Evolutionary conservation across 2,797 vertebrate species (phyloP), one percentile per base, ranked within the genome.

Genomic region (Pitangus sulphuratus): DNA sequence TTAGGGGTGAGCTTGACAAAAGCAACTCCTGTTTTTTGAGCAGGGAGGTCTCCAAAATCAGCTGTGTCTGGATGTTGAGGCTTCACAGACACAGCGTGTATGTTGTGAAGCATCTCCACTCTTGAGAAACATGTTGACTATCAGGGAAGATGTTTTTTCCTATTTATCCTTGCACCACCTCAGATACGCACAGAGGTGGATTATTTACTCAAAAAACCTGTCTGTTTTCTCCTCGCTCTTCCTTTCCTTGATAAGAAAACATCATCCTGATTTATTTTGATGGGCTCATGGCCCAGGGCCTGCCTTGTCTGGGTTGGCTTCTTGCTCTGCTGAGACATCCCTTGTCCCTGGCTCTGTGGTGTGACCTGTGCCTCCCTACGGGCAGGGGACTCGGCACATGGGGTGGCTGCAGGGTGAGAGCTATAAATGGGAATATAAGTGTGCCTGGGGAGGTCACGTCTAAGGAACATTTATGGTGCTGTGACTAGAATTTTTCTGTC

Each of bases 331-430:
- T 1, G 12, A 83, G 72, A 3, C 1, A 4, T 61, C 62, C 82
- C 75, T 50, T 65, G 62, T 56, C 57, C 10, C 37, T 37, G 33
- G 40, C 68, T 66, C 37, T 53, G 51, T 26, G 15, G 15, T 1
- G 1, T 24, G 54, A 56, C 37, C 60, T 2, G 3, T 87, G 40
- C 48, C 25, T 80, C 25, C 26, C 44, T 0, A 1, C 0, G 0
- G 84, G 45, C 75, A n/a, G 26, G 53, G 25, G 2, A 24, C 33
- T 35, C 3, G 12, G 50, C 45, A 16, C n/a, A 3, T 0, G 11
- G 53, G 18, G 2, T 24, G 33, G 53, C 89, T 71, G 20, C 53
- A 9, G 60, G 44, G 11, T 31, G 4, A 54, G 48, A 66, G 18
- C 65, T 87, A 5, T 9, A 26, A 70, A 57, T 4, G 16, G 44